These are phyloP conservation scores for Perithous albicinctus DNA, from an alignment of 2,888 invertebrate species.

Conservation along the genomic window DNA sequence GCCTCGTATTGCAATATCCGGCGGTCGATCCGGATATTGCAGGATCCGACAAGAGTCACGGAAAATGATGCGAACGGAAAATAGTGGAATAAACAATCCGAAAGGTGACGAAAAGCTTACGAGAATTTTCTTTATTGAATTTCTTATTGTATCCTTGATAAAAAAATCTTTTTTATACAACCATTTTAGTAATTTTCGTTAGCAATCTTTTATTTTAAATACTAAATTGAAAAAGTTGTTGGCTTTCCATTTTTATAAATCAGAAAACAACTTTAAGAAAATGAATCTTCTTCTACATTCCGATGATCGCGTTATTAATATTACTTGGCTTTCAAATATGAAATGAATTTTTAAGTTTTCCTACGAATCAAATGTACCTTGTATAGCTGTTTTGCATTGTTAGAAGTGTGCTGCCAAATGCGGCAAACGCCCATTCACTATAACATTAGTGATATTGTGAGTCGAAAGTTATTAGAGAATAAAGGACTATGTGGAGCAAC, in stretches of 20 bases:
- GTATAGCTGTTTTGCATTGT: background rate
- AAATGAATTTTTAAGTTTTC: no score
- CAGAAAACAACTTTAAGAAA: no score
- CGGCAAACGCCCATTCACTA: background rate
- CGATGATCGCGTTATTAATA: no score
- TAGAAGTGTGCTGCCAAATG: background rate
- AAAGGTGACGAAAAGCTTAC: conserved; percentile 21
- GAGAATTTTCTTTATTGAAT: background rate
- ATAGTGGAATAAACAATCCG: background rate
- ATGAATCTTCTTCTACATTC: no score
- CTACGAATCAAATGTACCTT: background rate
- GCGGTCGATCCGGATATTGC: conserved; percentile 51
- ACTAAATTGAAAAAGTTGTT: no score
- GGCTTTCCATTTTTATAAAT: no score
- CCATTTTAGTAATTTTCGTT: no score
- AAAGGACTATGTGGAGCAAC: conserved; percentile 35
- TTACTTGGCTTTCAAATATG: no score
- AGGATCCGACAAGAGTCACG: conserved; percentile 46
- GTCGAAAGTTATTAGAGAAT: conserved; percentile 74
- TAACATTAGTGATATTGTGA: conserved; percentile 4
- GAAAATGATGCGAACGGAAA: conserved; percentile 4
- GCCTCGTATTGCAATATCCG: conserved; percentile 50
- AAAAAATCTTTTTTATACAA: background rate
- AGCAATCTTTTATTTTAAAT: no score
- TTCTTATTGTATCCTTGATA: background rate